Percentiles rank a stretch among this genome's conserved stretches.
These are phyloP conservation scores for Siniperca scherzeri DNA, from an alignment of 2,797 vertebrate species.

Conservation along the genomic window DNA sequence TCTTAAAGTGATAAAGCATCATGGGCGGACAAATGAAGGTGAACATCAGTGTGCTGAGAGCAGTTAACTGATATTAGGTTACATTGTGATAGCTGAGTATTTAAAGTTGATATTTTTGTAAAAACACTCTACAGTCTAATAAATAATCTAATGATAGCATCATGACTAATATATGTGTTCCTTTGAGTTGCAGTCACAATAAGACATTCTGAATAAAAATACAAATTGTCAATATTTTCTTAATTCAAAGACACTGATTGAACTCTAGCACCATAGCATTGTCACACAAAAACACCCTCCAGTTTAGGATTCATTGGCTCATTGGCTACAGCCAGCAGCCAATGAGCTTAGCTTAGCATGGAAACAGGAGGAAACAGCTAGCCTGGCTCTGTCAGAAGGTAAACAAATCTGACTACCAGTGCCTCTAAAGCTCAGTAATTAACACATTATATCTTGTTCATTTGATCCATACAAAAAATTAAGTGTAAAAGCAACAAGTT, in stretches of 20 bases:
- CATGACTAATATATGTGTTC: background rate
- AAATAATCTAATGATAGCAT: background rate
- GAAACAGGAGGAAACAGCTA: background rate
- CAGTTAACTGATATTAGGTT: background rate
- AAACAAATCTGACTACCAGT: background rate
- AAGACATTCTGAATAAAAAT: background rate
- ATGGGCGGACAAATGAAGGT: background rate
- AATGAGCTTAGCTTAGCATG: background rate
- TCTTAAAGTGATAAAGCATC: conserved; percentile 6
- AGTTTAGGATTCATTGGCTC: background rate
- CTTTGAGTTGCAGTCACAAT: background rate
- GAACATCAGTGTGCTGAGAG: conserved; percentile 1
- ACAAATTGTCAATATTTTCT: background rate
- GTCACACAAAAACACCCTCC: background rate
- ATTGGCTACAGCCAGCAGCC: background rate
- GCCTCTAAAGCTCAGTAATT: background rate
- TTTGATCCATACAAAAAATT: background rate
- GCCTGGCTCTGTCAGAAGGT: background rate
- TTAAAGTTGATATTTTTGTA: background rate
- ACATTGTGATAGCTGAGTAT: background rate
- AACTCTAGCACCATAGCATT: background rate
- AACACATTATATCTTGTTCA: background rate
- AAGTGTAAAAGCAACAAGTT: background rate
- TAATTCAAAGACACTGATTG: background rate
- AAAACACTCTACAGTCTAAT: no score